Conservation (phyloP, 2,888 invertebrate genomes). For the Calameuta filiformis region DNA sequence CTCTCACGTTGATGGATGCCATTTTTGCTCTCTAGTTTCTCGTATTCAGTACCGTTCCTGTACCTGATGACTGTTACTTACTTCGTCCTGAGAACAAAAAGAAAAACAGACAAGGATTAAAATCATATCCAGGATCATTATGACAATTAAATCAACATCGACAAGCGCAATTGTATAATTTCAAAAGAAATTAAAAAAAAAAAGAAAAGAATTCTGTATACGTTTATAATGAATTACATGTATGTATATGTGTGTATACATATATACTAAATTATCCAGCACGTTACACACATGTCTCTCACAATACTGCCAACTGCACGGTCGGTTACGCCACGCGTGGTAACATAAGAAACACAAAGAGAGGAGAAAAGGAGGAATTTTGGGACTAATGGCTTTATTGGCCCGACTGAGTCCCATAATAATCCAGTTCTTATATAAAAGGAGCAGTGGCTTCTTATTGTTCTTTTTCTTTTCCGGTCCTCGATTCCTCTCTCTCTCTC, state of each 20-base stretch:
- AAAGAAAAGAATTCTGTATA: too few relatives aligned
- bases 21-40: constrained; percentile 40
- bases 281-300: neutral
- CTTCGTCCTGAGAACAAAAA: constrained; percentile 66
- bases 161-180: too few relatives aligned
- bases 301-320: too few relatives aligned
- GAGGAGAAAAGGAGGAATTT: too few relatives aligned
- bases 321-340: too few relatives aligned
- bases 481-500: constrained; percentile 8
- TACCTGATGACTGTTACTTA: constrained; percentile 59
- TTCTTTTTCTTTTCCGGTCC: neutral
- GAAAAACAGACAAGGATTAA: constrained; percentile 50
- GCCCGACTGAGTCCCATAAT: neutral
- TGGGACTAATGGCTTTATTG: constrained; percentile 7
- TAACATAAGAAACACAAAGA: too few relatives aligned
- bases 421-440: constrained; percentile 4
- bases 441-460: neutral
- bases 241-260: too few relatives aligned
- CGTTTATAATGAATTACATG: too few relatives aligned
- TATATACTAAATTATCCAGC: too few relatives aligned
- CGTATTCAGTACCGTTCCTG: constrained; percentile 33
- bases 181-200: too few relatives aligned
- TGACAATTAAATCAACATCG: too few relatives aligned
- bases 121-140: constrained; percentile 23
- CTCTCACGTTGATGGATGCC: constrained; percentile 56